These are phyloP conservation scores for Amblyopsis hoosieri DNA, from an alignment of 2,797 vertebrate species.

Conservation along the genomic window DNA sequence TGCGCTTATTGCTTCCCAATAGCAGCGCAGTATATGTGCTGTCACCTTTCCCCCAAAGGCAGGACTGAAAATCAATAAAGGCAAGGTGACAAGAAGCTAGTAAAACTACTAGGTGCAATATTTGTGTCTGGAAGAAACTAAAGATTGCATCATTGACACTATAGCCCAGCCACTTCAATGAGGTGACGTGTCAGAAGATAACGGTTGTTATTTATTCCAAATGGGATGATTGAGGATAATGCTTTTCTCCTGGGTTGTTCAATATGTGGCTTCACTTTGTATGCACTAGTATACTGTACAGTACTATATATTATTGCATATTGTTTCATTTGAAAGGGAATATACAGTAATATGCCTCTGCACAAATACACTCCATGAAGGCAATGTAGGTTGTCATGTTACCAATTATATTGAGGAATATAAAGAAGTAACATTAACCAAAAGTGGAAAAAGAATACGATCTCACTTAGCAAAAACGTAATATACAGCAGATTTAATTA, in stretches of 20 bases:
- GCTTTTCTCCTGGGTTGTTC: neutral
- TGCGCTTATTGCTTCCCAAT: neutral
- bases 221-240: constrained; percentile 17
- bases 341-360: neutral
- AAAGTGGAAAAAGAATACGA: neutral
- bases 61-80: constrained; percentile 20
- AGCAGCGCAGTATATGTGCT: no score
- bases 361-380: constrained; percentile 14
- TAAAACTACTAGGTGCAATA: constrained; percentile 1
- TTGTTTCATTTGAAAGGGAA: constrained; percentile 17
- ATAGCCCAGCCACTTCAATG: constrained; percentile 16
- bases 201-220: constrained; percentile 18
- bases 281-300: no score
- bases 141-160: constrained; percentile 15
- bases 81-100: constrained; percentile 9
- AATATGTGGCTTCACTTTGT: no score
- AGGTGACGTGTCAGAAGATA: constrained; percentile 11
- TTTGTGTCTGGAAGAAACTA: neutral
- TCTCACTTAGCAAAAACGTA: no score
- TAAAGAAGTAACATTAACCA: constrained; percentile 14
- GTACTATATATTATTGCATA: neutral
- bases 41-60: no score
- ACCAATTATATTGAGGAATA: constrained; percentile 49
- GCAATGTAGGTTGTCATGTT: constrained; percentile 21
- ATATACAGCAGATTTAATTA: no score